These are phyloP conservation scores for Lydus trimaculatus DNA, from an alignment of 2,888 invertebrate genomes.

Conservation along the genomic window DNA sequence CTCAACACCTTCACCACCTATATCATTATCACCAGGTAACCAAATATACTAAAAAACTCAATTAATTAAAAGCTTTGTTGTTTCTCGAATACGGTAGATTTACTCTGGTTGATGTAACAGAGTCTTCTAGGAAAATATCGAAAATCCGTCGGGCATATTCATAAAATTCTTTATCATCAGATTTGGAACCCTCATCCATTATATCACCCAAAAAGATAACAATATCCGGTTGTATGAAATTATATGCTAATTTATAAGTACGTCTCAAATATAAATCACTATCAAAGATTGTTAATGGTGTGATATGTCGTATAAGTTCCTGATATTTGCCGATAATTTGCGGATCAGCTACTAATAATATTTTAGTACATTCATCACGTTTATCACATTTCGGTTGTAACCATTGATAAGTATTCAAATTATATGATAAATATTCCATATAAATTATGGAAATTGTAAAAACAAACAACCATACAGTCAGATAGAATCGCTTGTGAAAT, in stretches of 20 bases:
- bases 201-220: conserved; percentile 93
- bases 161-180: conserved; percentile 72
- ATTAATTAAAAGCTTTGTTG: conserved; percentile 1
- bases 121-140: conserved; percentile 66
- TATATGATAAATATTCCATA: conserved; percentile 53
- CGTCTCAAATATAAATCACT: conserved; percentile 80
- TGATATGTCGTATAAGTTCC: conserved; percentile 71
- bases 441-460: conserved; percentile 39
- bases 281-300: conserved; percentile 82
- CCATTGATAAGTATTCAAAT: conserved; percentile 52
- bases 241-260: conserved; percentile 77
- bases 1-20: conserved; percentile 88
- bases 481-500: conserved; percentile 2
- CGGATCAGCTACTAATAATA: conserved; percentile 81
- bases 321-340: conserved; percentile 87
- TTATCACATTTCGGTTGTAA: conserved; percentile 48
- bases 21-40: conserved; percentile 96
- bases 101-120: conserved; percentile 21
- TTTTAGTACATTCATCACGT: conserved; percentile 51
- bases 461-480: conserved; percentile 28
- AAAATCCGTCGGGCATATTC: conserved; percentile 78
- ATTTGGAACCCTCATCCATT: conserved; percentile 91
- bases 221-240: conserved; percentile 80
- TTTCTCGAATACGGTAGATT: too few species aligned
- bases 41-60: conserved; percentile 78